phyloP scores from a whole-genome alignment of 2,113 vertebrate species.

The Bos javanicus region DNA sequence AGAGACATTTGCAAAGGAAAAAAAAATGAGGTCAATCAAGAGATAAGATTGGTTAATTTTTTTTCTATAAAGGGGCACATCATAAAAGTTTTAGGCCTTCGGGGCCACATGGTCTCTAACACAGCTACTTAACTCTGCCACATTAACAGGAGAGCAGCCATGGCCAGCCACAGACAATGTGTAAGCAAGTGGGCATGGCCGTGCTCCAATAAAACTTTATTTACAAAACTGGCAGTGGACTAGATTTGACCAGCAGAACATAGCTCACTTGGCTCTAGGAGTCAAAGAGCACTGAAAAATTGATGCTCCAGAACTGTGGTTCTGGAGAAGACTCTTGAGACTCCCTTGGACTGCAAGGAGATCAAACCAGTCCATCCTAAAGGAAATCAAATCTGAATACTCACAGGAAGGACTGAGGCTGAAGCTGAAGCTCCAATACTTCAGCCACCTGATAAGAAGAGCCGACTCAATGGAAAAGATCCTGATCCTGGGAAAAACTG shows the following conservation, averaged over 20 bases:
- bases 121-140: neutral
- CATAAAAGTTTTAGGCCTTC: neutral
- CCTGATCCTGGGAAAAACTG: neutral
- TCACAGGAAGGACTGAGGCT: neutral
- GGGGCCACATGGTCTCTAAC: neutral
- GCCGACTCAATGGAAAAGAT: neutral
- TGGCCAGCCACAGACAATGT: neutral
- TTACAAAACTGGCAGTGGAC: neutral
- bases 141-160: neutral
- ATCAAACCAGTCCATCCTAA: neutral
- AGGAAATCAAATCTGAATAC: neutral
- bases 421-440: neutral
- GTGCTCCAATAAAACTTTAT: neutral
- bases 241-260: neutral
- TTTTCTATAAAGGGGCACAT: neutral
- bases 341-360: neutral
- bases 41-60: neutral
- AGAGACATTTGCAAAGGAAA: neutral
- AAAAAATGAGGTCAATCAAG: neutral
- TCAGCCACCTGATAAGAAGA: neutral
- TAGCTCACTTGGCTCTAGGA: neutral
- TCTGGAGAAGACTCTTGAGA: neutral
- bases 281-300: neutral
- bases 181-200: neutral
- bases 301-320: neutral